phyloP scores from a whole-genome alignment of 2,113 vertebrate species.

The Meleagris gallopavo region DNA sequence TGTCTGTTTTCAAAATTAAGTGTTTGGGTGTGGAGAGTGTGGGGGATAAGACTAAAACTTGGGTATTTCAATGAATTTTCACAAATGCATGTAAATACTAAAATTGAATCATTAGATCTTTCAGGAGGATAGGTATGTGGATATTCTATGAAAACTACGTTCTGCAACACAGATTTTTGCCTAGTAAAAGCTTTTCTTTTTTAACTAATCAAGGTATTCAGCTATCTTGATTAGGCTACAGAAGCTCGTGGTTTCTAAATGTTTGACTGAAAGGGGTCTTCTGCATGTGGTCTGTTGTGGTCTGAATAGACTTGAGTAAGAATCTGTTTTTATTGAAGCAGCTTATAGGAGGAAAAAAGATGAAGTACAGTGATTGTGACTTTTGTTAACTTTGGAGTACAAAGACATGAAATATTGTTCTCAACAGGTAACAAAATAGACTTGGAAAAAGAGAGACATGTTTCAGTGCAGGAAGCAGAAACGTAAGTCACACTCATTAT shows the following conservation, averaged over 20 bases:
- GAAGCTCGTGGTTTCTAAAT: neutral
- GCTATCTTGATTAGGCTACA: neutral
- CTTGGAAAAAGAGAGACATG: conserved; percentile 97
- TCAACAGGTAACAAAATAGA: conserved; percentile 96
- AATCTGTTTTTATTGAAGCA: neutral
- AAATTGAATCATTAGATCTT: neutral
- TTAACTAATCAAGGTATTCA: neutral
- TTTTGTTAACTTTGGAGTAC: neutral
- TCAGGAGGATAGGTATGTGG: neutral
- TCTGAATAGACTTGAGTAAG: neutral
- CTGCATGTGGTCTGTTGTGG: neutral
- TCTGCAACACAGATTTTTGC: neutral
- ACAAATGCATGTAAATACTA: neutral
- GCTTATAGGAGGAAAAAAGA: neutral
- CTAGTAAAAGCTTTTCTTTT: neutral
- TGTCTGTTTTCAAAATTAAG: neutral
- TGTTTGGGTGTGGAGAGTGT: neutral
- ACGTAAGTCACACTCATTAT: conserved; percentile 81
- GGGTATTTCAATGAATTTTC: neutral
- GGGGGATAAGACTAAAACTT: neutral
- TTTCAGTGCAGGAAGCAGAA: conserved; percentile 96
- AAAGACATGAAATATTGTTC: conserved; percentile 32
- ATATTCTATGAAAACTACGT: neutral
- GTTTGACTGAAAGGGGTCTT: neutral
- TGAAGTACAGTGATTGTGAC: neutral